phyloP scores from a whole-genome alignment of 92 coral and sea anemone species.

The Nematostella vectensis region DNA sequence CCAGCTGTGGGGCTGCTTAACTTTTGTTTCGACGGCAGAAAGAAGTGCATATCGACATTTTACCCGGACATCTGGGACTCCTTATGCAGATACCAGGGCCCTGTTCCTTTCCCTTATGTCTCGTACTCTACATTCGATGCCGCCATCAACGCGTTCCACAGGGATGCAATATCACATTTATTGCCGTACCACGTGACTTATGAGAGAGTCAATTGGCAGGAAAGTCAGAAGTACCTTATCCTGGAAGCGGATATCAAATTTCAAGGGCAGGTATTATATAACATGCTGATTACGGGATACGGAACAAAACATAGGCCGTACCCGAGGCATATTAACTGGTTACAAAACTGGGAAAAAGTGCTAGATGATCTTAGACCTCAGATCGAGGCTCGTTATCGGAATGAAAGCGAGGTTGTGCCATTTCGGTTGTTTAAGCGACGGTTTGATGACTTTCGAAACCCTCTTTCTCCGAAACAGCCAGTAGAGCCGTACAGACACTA shows the following conservation, averaged over 20 bases:
- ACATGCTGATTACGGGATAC: constrained; percentile 19
- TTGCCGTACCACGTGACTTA: constrained; percentile 45
- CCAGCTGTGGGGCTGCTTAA: constrained; percentile 42
- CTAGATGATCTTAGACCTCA: constrained; percentile 21
- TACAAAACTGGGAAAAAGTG: constrained; percentile 21
- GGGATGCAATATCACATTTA: constrained; percentile 37
- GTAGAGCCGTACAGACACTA: constrained; percentile 32
- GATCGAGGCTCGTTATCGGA: constrained; percentile 6
- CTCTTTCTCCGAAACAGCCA: constrained; percentile 21
- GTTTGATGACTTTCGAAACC: constrained; percentile 38
- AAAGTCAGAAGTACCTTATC: constrained; percentile 37
- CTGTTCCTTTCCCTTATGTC: constrained; percentile 23
- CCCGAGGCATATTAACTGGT: constrained; percentile 27
- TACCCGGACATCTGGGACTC: constrained; percentile 30
- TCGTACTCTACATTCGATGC: constrained; percentile 41
- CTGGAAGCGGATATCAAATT: constrained; percentile 41
- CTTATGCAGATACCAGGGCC: constrained; percentile 19
- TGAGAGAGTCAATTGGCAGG: constrained; percentile 45
- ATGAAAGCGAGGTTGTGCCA: constrained; percentile 24
- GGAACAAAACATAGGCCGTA: constrained; percentile 34
- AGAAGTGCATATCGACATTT: constrained; percentile 21
- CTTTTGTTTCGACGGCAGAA: constrained; percentile 25
- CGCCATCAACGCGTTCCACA: constrained; percentile 39
- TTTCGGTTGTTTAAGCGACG: constrained; percentile 21
- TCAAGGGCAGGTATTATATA: constrained; percentile 36